phyloP scores from a whole-genome alignment of 2,113 vertebrate species.

The Salminus brasiliensis region DNA sequence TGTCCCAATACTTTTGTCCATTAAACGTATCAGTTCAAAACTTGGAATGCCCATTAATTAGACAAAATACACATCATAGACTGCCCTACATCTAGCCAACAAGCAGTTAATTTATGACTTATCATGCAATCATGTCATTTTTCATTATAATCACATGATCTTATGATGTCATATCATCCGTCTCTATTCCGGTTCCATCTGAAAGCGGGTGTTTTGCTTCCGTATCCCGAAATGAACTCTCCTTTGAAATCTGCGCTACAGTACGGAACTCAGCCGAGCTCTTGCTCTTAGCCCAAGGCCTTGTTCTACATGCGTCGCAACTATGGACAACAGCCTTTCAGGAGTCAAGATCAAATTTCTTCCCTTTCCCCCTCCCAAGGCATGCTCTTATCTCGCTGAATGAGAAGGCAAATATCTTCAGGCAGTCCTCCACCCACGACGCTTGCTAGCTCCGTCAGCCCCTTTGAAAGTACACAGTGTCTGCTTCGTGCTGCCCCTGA shows the following conservation, averaged over 20 bases:
- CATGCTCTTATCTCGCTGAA: neutral
- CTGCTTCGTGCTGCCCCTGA: neutral
- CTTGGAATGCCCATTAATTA: no score
- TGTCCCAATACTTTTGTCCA: no score
- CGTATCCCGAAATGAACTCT: neutral
- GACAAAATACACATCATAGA: no score
- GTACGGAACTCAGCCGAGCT: neutral
- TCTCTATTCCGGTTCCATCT: neutral
- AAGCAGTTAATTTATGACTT: no score
- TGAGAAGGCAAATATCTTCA: neutral
- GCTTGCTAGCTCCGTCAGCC: neutral
- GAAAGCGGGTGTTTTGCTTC: neutral
- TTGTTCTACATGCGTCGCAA: neutral
- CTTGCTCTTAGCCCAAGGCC: neutral
- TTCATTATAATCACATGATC: no score
- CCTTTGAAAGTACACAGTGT: constrained; percentile 28
- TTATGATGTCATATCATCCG: no score
- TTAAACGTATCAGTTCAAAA: no score
- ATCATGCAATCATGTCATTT: no score
- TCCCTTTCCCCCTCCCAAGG: neutral
- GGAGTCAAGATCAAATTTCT: neutral
- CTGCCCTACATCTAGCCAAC: no score
- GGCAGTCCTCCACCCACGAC: constrained; percentile 1
- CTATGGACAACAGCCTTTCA: neutral
- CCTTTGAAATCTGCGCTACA: neutral